phyloP scores from a whole-genome alignment of 2,888 invertebrate species.

The Odontocerum albicorne region DNA sequence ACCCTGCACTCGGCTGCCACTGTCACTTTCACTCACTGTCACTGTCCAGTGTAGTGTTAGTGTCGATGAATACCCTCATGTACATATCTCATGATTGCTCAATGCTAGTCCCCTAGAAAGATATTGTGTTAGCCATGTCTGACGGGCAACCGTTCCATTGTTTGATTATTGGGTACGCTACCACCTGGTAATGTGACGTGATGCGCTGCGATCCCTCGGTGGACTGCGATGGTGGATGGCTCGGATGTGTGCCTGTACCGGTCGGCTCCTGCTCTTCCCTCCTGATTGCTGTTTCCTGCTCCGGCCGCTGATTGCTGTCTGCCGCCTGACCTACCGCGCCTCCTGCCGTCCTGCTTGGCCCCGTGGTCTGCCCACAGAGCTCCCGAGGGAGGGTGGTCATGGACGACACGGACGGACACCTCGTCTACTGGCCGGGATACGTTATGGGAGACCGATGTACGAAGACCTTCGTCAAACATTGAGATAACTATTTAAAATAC shows the following conservation, averaged over 20 bases:
- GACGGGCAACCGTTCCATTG: conserved; percentile 64
- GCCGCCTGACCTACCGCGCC: conserved; percentile 32
- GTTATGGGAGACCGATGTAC: conserved; percentile 99
- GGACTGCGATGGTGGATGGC: conserved; percentile 9
- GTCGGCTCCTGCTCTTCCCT: conserved; percentile 40
- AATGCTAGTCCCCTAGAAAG: too few species aligned
- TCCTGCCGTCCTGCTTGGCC: conserved; percentile 21
- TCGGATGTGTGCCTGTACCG: conserved; percentile 8
- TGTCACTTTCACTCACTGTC: too few species aligned
- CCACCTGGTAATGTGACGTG: conserved; percentile 57
- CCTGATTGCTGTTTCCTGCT: too few species aligned
- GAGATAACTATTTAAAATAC: conserved; percentile 36
- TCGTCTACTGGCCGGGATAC: conserved; percentile 99
- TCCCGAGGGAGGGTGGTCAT: conserved; percentile 91
- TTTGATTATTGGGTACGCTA: conserved; percentile 59
- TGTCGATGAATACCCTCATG: too few species aligned
- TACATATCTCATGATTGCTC: too few species aligned
- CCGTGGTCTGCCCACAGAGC: conserved; percentile 67
- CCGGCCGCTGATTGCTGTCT: conserved; percentile 41
- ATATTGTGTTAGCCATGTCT: conserved; percentile 45
- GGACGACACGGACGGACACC: conserved; percentile 99
- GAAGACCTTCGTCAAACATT: conserved; percentile 42
- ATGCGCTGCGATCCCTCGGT: background rate
- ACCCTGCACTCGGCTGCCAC: too few species aligned
- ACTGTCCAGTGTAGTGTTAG: too few species aligned